phyloP scores from a whole-genome alignment of 2,113 vertebrate genomes.

The Melanotaenia duboulayi region DNA sequence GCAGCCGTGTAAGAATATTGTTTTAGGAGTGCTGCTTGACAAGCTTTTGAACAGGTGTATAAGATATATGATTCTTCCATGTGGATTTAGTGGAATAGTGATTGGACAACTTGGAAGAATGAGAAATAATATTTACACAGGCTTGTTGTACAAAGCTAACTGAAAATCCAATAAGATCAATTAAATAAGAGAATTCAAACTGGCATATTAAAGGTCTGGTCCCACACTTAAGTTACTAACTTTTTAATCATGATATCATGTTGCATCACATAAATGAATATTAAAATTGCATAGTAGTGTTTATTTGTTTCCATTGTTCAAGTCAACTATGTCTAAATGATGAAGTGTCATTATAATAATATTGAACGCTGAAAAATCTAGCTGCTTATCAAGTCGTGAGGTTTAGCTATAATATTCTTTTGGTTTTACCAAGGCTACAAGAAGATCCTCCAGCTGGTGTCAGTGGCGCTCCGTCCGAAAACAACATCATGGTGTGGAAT shows the following conservation, averaged over 20 bases:
- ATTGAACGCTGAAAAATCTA: no score
- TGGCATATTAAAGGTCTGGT: neutral
- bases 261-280: no score
- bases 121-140: neutral
- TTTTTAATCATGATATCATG: no score
- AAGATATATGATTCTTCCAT: neutral
- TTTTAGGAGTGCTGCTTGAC: neutral
- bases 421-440: constrained; percentile 85
- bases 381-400: no score
- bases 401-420: neutral
- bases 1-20: neutral
- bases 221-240: no score
- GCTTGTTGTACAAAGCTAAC: neutral
- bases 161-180: neutral
- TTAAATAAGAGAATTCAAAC: neutral
- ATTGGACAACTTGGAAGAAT: neutral
- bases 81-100: neutral
- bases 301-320: no score
- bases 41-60: neutral
- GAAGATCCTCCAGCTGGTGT: constrained; percentile 97
- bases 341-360: no score
- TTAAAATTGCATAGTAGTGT: no score
- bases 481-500: constrained; percentile 99
- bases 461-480: constrained; percentile 95
- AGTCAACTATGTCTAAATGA: no score